Conservation (phyloP, 2,888 invertebrate genomes). For the Lepidocyrtinus sp. region DNA sequence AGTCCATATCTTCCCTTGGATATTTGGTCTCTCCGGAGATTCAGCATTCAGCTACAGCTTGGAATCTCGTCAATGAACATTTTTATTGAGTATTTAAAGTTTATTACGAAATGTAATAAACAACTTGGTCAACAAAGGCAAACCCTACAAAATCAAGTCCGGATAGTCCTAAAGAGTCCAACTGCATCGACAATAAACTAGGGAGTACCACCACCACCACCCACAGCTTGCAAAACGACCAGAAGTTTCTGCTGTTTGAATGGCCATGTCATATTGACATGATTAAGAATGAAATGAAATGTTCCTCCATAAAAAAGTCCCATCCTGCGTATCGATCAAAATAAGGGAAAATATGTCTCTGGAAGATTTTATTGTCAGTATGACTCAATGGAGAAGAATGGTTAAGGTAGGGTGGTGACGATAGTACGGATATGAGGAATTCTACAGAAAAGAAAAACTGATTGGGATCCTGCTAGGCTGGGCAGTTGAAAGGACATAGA, state of each 20-base stretch:
- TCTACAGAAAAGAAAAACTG: neutral
- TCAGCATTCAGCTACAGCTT: no score
- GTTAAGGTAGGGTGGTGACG: conserved; percentile 8
- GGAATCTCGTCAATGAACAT: no score
- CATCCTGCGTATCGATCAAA: conserved; percentile 31
- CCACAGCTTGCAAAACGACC: conserved; percentile 27
- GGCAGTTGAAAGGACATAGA: neutral
- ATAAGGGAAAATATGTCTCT: conserved; percentile 15
- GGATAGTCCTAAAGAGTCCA: no score
- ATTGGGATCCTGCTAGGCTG: neutral
- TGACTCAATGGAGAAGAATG: neutral
- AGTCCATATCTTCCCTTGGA: no score
- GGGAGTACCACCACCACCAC: no score
- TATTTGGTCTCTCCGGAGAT: no score
- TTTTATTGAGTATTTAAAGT: no score
- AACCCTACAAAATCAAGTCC: no score
- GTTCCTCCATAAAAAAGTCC: neutral
- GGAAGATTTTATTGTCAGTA: neutral
- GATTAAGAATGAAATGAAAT: conserved; percentile 4
- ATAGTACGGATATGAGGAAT: conserved; percentile 4
- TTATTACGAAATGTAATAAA: conserved; percentile 6
- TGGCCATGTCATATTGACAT: conserved; percentile 9
- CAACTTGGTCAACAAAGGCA: no score
- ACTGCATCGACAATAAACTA: no score
- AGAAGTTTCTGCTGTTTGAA: no score